Evolutionary conservation across 2,797 vertebrate species (phyloP).

Genomic region (Hylomyscus alleni): DNA sequence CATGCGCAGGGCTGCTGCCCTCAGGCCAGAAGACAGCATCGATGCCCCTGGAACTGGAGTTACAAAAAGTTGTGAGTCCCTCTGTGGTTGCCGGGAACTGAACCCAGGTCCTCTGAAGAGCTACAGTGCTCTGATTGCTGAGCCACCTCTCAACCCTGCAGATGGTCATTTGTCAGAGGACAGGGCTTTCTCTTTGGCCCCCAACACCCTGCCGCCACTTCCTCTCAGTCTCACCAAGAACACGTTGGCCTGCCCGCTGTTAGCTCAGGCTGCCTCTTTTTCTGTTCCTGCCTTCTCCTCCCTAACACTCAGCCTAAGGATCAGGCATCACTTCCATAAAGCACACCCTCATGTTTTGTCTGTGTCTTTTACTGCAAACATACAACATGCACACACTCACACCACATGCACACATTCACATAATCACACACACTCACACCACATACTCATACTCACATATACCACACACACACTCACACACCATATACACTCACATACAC

Average conservation of each 20-base stretch:
- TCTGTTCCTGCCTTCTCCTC: not conserved
- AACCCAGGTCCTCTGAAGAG: not conserved
- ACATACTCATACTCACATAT: too few species aligned
- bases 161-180: not conserved
- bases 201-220: too few species aligned
- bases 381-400: not conserved
- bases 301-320: not conserved
- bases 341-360: too few species aligned
- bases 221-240: not conserved
- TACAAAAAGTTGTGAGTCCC: not conserved
- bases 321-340: not conserved
- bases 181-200: not conserved
- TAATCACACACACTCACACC: too few species aligned
- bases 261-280: not conserved
- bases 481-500: too few species aligned
- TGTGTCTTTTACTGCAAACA: not conserved
- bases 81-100: not conserved
- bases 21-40: not conserved
- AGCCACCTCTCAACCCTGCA: not conserved
- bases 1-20: not conserved
- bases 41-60: not conserved
- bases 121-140: not conserved
- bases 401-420: too few species aligned
- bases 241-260: not conserved
- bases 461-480: too few species aligned